Conservation (phyloP, 2,888 invertebrate species). For the Leptopilina drosophilae region DNA sequence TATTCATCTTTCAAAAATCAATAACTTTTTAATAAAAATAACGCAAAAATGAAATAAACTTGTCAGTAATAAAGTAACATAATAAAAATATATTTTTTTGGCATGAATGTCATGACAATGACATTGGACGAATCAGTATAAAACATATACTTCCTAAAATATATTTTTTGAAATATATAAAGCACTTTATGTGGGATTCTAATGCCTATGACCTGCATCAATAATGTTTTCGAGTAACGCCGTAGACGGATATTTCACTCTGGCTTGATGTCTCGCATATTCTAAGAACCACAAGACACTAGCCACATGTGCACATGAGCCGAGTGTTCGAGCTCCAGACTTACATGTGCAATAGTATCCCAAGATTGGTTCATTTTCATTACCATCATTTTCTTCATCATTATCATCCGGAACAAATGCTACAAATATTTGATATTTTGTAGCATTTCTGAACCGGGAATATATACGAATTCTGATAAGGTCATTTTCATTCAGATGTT, state of each 20-base stretch:
- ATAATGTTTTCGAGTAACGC: neutral
- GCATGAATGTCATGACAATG: no score
- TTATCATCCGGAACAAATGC: neutral
- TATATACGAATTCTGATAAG: slow-evolving; percentile 39
- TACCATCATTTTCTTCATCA: neutral
- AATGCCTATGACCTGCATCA: no score
- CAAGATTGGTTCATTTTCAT: neutral
- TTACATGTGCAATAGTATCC: slow-evolving; percentile 37
- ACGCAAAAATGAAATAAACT: no score
- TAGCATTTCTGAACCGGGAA: slow-evolving; percentile 15
- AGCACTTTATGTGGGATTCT: no score
- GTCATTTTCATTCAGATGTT: slow-evolving; percentile 25
- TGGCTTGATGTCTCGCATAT: neutral
- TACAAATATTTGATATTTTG: neutral
- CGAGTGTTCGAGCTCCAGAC: neutral
- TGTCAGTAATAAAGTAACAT: no score
- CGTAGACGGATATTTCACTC: neutral
- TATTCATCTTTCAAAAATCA: no score
- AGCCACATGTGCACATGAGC: neutral
- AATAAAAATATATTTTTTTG: no score
- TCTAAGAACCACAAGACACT: no score
- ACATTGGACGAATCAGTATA: no score
- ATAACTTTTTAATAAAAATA: no score
- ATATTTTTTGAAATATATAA: no score
- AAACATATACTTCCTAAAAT: no score